Base-by-base conservation (phyloP, 2,797 vertebrate genomes). In the Oryzias dopingdopingensis region DNA sequence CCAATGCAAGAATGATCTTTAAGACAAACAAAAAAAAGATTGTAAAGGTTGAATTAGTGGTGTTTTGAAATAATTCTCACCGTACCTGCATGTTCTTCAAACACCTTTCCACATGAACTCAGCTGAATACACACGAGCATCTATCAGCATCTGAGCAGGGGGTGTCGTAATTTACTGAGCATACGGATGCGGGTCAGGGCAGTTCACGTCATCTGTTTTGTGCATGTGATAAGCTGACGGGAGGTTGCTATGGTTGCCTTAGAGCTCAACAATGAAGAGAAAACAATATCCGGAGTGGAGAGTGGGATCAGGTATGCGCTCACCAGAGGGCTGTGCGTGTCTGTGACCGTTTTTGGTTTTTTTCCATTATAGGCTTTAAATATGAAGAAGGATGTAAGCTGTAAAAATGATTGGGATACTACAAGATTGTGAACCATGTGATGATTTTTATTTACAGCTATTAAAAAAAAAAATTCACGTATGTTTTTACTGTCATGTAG, bases 241-340 rank as follows among this genome's bases (percentile, higher is more conserved):
- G 68, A 0, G 0, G 59, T 83, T 53, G 26, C 67, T 59, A 15
- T 20, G 61, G 79, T 47, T 60, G 67, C 76, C 1, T 16, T 55
- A 55, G 57, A 37, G 66, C 61, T 64, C 12, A 42, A 16, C 18
- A 56, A 20, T 42, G 44, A 54, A 67, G 48, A 13, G n/a, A 16
- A 15, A 47, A 42, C 23, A 48, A 3, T 10, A 43, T 37, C 32
- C 32, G 32, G 14, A 24, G 58, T 50, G 42, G 16, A 4, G 24
- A 37, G 26, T 42, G 14, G 15, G 55, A 37, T 44, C 46, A 59
- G 26, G 12, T 37, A 52, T 14, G 45, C 26, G n/a, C 4, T 5
- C 42, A 44, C 41, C 4, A 0, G 1, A 37, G 20, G 5, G 14
- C 4, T 40, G 7, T 16, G n/a, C 37, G 22, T 49, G n/a, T 29